Evolutionary conservation across 2,797 vertebrate species (phyloP).

Genomic region (Alfaro cultratus): DNA sequence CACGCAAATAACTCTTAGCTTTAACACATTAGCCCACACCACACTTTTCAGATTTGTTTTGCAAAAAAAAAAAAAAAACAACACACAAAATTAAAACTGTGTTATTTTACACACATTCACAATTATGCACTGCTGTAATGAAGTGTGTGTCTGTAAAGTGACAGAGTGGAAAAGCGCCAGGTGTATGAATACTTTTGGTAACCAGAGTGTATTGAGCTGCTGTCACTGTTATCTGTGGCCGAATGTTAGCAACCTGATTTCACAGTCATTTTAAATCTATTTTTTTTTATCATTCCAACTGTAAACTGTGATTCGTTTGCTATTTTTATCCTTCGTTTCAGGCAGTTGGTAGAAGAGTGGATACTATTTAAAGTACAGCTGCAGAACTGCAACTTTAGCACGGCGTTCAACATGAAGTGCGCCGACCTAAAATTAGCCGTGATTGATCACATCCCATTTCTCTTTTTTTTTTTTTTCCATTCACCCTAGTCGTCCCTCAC

Average conservation of each 20-base stretch:
- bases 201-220: not conserved
- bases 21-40: not conserved
- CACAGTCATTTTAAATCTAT: not conserved
- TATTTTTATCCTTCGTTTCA: not conserved
- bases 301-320: not conserved
- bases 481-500: slow-evolving; percentile 9
- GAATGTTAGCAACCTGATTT: not conserved
- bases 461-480: slow-evolving; percentile 32
- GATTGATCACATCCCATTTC: slow-evolving; percentile 65
- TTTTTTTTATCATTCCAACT: not conserved
- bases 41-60: not conserved
- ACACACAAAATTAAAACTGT: not conserved
- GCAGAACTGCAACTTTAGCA: slow-evolving; percentile 8
- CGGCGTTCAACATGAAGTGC: slow-evolving; percentile 38
- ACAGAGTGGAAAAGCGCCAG: not conserved
- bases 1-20: not conserved
- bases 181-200: not conserved
- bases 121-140: not conserved
- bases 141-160: not conserved
- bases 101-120: not conserved
- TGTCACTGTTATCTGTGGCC: not conserved
- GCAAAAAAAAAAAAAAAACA: too few relatives aligned
- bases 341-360: not conserved
- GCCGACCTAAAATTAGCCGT: slow-evolving; percentile 66
- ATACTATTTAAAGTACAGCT: slow-evolving; percentile 7